Conservation (phyloP, 2,113 vertebrate genomes). For the Erpornis zantholeuca region DNA sequence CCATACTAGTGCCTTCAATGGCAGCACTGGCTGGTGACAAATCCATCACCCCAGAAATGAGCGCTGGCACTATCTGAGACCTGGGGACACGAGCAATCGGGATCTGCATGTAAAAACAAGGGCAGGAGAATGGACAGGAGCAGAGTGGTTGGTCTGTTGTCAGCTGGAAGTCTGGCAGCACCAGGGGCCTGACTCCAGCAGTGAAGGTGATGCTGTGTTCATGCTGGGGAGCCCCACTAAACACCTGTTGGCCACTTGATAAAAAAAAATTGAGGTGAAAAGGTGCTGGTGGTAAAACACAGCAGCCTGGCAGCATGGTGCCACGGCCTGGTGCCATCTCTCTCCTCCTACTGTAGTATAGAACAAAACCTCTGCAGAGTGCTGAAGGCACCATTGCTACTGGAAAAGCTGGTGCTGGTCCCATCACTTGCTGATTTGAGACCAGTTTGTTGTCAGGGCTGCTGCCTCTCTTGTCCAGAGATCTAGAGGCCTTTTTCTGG, state of each 20-base stretch:
- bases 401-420: neutral
- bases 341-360: neutral
- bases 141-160: neutral
- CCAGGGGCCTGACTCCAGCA: neutral
- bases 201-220: neutral
- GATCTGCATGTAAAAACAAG: neutral
- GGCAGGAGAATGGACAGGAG: neutral
- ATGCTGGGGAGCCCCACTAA: neutral
- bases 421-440: neutral
- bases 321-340: neutral
- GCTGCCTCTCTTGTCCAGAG: neutral
- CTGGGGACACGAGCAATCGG: neutral
- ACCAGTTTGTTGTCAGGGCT: neutral
- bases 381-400: neutral
- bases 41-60: neutral
- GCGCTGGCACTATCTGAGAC: neutral
- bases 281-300: neutral
- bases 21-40: neutral
- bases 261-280: neutral
- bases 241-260: neutral
- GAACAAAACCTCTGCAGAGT: neutral
- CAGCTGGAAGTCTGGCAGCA: neutral
- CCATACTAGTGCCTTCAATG: fast-evolving
- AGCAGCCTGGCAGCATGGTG: neutral
- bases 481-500: neutral